phyloP scores from a whole-genome alignment of 2,888 invertebrate species.

The Noctua pronuba region DNA sequence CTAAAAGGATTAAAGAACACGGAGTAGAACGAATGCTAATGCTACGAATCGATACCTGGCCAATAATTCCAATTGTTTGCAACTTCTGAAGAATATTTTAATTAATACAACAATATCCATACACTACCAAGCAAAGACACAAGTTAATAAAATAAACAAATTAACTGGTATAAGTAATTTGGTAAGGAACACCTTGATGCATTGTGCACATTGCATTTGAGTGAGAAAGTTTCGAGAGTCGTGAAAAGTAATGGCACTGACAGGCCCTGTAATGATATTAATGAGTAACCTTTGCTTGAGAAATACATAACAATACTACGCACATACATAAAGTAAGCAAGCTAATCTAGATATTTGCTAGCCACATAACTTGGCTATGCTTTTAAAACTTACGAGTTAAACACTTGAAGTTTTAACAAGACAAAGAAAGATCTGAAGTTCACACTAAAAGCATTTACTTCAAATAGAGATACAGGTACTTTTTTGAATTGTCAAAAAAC shows the following conservation, averaged over 20 bases:
- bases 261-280: not conserved
- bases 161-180: slow-evolving; percentile 7
- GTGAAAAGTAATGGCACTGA: slow-evolving; percentile 5
- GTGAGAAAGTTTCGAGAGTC: not conserved
- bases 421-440: slow-evolving; percentile 7
- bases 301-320: slow-evolving; percentile 8
- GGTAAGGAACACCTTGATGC: not conserved
- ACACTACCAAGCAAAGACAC: not conserved
- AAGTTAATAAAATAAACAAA: slow-evolving; percentile 15
- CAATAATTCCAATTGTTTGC: not conserved
- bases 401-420: slow-evolving; percentile 8
- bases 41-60: not conserved
- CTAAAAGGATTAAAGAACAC: slow-evolving; percentile 1
- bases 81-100: not conserved
- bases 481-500: not conserved
- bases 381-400: slow-evolving; percentile 5
- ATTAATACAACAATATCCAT: not conserved
- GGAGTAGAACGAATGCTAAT: not conserved
- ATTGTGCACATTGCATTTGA: not conserved
- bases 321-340: not conserved
- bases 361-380: not conserved
- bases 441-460: too few relatives aligned
- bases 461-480: not conserved
- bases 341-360: not conserved
- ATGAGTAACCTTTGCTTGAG: not conserved